Base-by-base conservation (phyloP, 2,797 vertebrate genomes). In the Pipistrellus pipistrellus region DNA sequence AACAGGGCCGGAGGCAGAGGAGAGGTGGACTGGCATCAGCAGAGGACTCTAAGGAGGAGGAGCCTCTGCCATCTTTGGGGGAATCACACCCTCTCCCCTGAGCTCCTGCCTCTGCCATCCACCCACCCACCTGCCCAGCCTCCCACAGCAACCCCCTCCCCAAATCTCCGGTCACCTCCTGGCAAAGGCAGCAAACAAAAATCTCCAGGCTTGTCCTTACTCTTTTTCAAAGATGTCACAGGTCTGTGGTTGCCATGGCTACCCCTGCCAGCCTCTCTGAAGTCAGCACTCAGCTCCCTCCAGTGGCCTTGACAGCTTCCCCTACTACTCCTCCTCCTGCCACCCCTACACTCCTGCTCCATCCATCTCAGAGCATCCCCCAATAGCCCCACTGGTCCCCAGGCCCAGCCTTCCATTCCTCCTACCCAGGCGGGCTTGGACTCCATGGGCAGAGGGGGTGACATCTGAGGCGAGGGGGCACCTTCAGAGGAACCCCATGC, bases 181-280 rank as follows among this genome's bases (percentile, higher is more conserved):
- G 76, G 66, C 46, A 73, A 85, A 91, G 83, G 32, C 75, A 93
- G 83, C 71, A 75, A 92, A 91, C 66, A 85, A 94, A 94, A 96
- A 90, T 78, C 75, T 57, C 84, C 92, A 95, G 94, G 96, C 78
- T 92, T 93, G 78, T 95, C 95, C 92, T 94, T 93, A 81, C 59
- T 41, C 53, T 84, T 93, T 85, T 90, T 90, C 85, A 96, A 96
- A 95, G 92, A 95, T n/a, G 92, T 62, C 55, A 23, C 91, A 64
- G 62, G 88, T 93, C 55, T 96, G 46, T 21, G 71, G 92, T 97
- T 97, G 85, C 89, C 97, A 96, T 96, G 75, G 91, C 8, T 30
- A 98, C 75, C 88, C 57, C 59, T 44, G 88, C 72, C 25, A 48
- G 72, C 91, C 96, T 94, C 95, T 96, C 90, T 76, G 88, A 96